Conservation (phyloP, 2,113 vertebrate genomes). For the Galemys pyrenaicus region DNA sequence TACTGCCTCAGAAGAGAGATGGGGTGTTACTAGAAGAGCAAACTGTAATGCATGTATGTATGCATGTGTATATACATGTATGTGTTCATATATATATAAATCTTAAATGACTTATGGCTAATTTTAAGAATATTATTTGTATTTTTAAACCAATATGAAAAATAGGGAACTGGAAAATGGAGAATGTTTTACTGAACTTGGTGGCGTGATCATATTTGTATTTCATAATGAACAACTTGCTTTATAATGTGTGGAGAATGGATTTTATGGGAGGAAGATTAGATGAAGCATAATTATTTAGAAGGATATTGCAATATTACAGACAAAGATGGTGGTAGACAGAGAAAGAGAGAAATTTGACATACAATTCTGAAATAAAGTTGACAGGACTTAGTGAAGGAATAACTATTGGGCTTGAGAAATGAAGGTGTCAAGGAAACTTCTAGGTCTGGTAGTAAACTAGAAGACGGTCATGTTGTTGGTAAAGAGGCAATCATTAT, state of each 20-base stretch:
- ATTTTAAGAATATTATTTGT: not conserved
- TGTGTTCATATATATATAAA: not conserved
- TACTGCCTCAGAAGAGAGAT: not conserved
- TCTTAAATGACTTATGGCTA: not conserved
- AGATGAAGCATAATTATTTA: not conserved
- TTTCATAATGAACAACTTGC: constrained; percentile 3
- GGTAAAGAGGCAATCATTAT: not conserved
- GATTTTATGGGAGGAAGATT: not conserved
- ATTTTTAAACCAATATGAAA: not conserved
- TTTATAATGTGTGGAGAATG: not conserved
- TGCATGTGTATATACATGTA: not conserved
- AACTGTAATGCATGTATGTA: not conserved
- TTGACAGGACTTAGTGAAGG: not conserved
- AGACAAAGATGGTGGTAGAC: not conserved
- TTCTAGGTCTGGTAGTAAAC: not conserved
- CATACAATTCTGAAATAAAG: not conserved
- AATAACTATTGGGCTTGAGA: not conserved
- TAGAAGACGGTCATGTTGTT: not conserved
- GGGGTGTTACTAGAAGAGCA: not conserved
- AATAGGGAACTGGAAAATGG: not conserved
- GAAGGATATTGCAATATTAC: not conserved
- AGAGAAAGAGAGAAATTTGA: not conserved
- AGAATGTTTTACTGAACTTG: not conserved
- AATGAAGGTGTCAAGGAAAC: not conserved
- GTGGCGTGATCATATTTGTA: not conserved